Evolutionary conservation across 1,140 invertebrate species (phyloP).

Genomic region (Aphis craccivora): DNA sequence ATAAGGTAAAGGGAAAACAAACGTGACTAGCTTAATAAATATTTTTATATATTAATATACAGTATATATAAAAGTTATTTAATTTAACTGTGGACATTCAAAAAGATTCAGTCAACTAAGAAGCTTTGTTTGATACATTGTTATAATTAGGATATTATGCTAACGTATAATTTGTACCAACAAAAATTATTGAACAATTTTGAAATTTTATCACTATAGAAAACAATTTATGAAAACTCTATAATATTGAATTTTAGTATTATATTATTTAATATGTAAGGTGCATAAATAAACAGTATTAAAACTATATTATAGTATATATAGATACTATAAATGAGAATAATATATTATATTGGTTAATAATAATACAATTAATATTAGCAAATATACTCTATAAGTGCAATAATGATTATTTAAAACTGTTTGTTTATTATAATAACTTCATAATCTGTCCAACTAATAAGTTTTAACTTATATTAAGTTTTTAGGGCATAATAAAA

Average conservation of each 20-base stretch:
- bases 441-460: not conserved
- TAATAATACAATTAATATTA: not conserved
- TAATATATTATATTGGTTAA: not conserved
- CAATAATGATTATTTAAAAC: not conserved
- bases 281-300: too few relatives aligned
- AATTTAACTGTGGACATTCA: not conserved
- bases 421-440: not conserved
- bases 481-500: not conserved
- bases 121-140: not conserved
- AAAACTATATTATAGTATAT: not conserved
- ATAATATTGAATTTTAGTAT: not conserved
- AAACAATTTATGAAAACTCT: not conserved
- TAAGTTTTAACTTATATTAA: not conserved
- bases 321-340: not conserved
- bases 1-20: not conserved
- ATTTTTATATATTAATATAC: not conserved
- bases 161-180: not conserved
- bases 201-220: not conserved
- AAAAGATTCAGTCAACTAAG: not conserved
- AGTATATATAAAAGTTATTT: too few relatives aligned
- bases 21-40: constrained; percentile 12
- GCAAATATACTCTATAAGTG: not conserved
- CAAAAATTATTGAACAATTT: not conserved
- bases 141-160: not conserved
- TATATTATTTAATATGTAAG: too few relatives aligned